Base-by-base conservation (phyloP, 2,888 invertebrate species). In the Rhingia campestris region DNA sequence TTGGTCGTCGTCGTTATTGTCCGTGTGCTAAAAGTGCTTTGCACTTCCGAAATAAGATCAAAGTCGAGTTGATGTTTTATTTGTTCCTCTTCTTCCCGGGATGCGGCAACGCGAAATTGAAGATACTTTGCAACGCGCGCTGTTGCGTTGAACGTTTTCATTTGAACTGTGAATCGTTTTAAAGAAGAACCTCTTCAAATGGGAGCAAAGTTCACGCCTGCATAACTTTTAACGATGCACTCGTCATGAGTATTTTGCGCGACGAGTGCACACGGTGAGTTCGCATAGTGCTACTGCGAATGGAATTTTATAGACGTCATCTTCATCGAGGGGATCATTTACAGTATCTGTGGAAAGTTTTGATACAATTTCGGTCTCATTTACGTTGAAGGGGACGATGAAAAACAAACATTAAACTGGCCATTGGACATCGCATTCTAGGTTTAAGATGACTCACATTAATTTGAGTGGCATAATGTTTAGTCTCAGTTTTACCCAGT, bases 1-100 rank as follows among this genome's bases (percentile, higher is more conserved):
- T 53, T 22, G 22, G 56, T 33, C 33, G 43, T 39, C 12, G 12
- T 56, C 22, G 22, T 22, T 22, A 22, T 22, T 22, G 37, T 58
- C 45, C 63, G 67, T 80, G 74, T 80, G 74, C 41, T 80, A 14
- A 64, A 80, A 75, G 74, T 75, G 59, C 69, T 70, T 69, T 84
- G 80, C 80, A 84, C 80, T 84, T 84, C 79, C 79, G 74, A 82
- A 82, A 82, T 82, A 67, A 79, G 82, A 82, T 82, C 82, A 82
- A 82, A 84, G 84, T 70, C 64, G 66, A 73, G 32, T 69, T 79
- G 69, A 47, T 58, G 72, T 39, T 79, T 53, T 67, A 54, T 61
- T 45, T 64, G 22, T 73, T 41, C 53, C 39, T 33, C 37, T 33
- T 30, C 12, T 39, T 41, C 37, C 49, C 14, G 10, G 30, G 4